phyloP scores from a whole-genome alignment of 1,140 invertebrate species.

The Uloborus diversus region DNA sequence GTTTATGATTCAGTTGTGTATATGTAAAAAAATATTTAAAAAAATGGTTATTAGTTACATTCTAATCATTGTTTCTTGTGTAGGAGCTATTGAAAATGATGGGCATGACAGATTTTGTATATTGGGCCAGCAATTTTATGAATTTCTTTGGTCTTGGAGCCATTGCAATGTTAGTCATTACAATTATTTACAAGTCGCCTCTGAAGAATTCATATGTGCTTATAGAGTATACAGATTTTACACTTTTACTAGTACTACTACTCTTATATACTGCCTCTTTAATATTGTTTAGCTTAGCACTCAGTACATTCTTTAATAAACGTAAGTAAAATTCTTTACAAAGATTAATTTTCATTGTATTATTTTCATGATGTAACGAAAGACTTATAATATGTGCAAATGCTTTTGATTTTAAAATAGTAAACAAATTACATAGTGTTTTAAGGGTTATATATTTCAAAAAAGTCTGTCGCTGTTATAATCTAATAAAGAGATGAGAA shows the following conservation, averaged over 20 bases:
- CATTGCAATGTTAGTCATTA: constrained; percentile 67
- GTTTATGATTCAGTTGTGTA: too few relatives aligned
- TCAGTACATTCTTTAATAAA: constrained; percentile 58
- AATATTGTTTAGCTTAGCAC: constrained; percentile 59
- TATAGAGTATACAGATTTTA: constrained; percentile 70
- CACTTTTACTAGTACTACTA: constrained; percentile 64
- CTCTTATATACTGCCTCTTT: constrained; percentile 48
- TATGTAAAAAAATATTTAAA: too few relatives aligned
- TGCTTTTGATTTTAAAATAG: too few relatives aligned
- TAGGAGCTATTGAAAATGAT: constrained; percentile 73
- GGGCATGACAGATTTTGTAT: constrained; percentile 71
- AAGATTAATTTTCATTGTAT: too few relatives aligned
- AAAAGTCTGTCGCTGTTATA: too few relatives aligned
- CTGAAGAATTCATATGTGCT: constrained; percentile 60
- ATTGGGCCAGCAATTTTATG: constrained; percentile 73
- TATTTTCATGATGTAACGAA: too few relatives aligned
- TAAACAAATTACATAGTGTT: too few relatives aligned
- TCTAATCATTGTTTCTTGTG: constrained; percentile 17
- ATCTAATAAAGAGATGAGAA: too few relatives aligned
- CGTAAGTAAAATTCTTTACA: too few relatives aligned
- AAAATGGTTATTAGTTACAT: too few relatives aligned
- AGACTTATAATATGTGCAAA: too few relatives aligned
- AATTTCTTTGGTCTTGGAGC: constrained; percentile 70
- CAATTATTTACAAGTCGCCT: constrained; percentile 68
- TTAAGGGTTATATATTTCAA: too few relatives aligned